Base-by-base conservation (phyloP, 2,113 vertebrate genomes). In the Paralichthys olivaceus region DNA sequence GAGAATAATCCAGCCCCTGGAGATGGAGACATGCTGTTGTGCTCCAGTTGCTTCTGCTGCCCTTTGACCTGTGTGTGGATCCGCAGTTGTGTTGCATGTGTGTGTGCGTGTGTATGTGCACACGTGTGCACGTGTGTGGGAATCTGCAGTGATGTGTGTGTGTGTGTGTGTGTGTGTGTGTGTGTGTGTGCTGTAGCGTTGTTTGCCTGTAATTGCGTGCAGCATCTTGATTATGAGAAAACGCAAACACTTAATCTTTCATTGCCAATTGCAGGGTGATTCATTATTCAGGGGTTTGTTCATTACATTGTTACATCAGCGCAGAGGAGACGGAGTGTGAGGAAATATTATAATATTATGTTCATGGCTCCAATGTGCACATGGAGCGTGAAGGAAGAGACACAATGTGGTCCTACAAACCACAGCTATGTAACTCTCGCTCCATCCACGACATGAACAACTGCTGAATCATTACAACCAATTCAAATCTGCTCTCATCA, bases 31-130 rank as follows among this genome's bases (percentile, higher is more conserved):
- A 79, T 57, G 32, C 86, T 88, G 85, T 72, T 78, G 64, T 87
- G 88, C 69, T 87, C 79, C 76, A 86, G 77, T 87, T 91, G 86
- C 83, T 85, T 77, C 62, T 53, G 72, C 57, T 68, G 5, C 45
- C 83, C 86, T 90, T 78, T 92, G 87, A 90, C 89, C 83, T 43
- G 28, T 78, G 72, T 54, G 81, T 80, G 73, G 56, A 61, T 80
- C 73, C 55, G 64, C 26, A 58, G 26, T 17, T n/a, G 29, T 51
- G 37, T 26, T 60, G 69, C 4, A 1, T 57, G 49, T 11, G 53
- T 26, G 12, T 49, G 51, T 47, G 72, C 7, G 56, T 19, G 56
- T 19, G 65, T 13, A n/a, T 4, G 51, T 32, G 67, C 15, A 34
- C 14, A n/a, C 15, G 25, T 28, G 55, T 57, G 55, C 14, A 17